phyloP scores from a whole-genome alignment of 2,113 vertebrate genomes.

The Lophius piscatorius region DNA sequence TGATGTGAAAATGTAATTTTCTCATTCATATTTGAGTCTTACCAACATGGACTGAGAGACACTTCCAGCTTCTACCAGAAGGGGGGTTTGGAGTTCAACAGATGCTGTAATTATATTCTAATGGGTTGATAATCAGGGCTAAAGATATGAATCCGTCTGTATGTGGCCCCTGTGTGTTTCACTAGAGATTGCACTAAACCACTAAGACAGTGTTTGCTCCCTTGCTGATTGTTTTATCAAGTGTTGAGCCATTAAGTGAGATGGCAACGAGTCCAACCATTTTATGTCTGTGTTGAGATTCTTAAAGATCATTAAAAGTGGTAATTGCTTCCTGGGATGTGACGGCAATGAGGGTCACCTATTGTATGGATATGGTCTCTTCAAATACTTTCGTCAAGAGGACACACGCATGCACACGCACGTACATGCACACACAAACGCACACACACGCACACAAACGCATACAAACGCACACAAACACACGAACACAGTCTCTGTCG shows the following conservation, averaged over 20 bases:
- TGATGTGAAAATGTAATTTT: not conserved
- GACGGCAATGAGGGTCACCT: not conserved
- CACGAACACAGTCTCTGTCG: too few species aligned
- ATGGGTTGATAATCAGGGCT: constrained; percentile 32
- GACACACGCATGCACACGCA: not conserved
- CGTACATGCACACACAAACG: not conserved
- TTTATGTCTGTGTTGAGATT: constrained; percentile 40
- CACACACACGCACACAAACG: not conserved
- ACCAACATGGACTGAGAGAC: not conserved
- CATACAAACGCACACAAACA: too few species aligned
- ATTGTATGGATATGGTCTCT: not conserved
- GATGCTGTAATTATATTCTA: constrained; percentile 12
- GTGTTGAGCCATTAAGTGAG: constrained; percentile 49
- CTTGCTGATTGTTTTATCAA: constrained; percentile 38
- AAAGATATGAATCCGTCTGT: constrained; percentile 37
- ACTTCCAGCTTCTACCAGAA: constrained; percentile 42
- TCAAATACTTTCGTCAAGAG: not conserved
- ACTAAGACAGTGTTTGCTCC: constrained; percentile 50
- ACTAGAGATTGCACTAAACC: constrained; percentile 38
- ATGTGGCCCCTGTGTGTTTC: constrained; percentile 5
- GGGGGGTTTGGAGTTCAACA: constrained; percentile 44
- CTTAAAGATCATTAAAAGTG: constrained; percentile 25
- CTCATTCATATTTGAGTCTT: not conserved
- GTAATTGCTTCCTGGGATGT: constrained; percentile 30
- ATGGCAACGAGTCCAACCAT: constrained; percentile 18